Base-by-base conservation (phyloP, 2,888 invertebrate genomes). In the Glyphotaelius pellucidus region DNA sequence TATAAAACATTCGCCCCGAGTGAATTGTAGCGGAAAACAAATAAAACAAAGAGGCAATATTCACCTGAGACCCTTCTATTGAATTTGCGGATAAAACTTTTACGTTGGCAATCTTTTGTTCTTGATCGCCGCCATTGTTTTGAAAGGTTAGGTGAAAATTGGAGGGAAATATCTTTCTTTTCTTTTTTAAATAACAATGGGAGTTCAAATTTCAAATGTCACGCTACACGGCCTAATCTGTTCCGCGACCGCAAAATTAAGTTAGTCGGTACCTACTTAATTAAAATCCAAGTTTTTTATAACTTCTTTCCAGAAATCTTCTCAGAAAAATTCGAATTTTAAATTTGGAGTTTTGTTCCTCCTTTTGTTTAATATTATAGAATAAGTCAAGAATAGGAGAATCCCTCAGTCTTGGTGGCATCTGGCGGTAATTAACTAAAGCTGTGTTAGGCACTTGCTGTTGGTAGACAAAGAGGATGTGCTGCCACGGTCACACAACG, bases 81-180 rank as follows among this genome's bases (percentile, higher is more conserved):
- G 79, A 47, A 42, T 32, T 30, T 30, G 87, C 30, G 80, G 42
- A 83, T 52, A 91, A 89, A 91, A 89, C 80, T 86, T 91, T 91
- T 89, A 88, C 42, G 87, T 88, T 83, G 42, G 84, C 80, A 83
- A 91, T 91, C 91, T 91, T 91, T 89, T 85, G 47, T 91, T 91
- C 90, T 38, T 90, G 81, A 91, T 89, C 89, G 80, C 80, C 85
- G 84, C 90, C 89, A 79, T 91, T 91, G 88, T 91, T 89, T 91
- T 90, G 52, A 90, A 85, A 91, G 91, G 91, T 91, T 85, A 79
- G 30, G 38, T 80, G 67, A 87, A 89, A 91, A 89, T 35, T 52
- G 52, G 42, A 81, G 52, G n/a, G 42, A 83, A 42, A 31, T 30
- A 32, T 31, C 14, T 32, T 52, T 42, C 30, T 90, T 83, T 83